Base-by-base conservation (phyloP, 1,140 invertebrate species). In the Rhagoletis pomonella region DNA sequence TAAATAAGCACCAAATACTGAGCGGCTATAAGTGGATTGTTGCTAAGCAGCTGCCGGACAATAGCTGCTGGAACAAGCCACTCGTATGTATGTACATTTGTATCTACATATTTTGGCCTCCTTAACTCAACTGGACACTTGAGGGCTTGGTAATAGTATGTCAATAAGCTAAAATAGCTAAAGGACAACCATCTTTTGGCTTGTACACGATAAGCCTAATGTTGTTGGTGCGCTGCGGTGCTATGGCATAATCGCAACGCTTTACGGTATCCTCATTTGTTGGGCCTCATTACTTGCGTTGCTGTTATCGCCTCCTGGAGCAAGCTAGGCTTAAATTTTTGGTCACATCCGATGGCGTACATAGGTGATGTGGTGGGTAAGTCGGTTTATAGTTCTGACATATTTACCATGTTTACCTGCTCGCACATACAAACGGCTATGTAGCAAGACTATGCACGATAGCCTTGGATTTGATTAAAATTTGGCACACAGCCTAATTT, bases 1-100 rank as follows among this genome's bases (percentile, higher is more conserved):
- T 81, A 19, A 81, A 81, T 81, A 81, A 44, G 14, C 44, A 17
- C 47, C 73, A 55, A 81, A 81, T 81, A 81, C 47, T 55, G 73
- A 81, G 47, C 55, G 73, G 9, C 10, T 47, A 6, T 73, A 81
- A 81, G 73, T 58, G 47, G 44, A 19, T 77, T 55, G 47, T 50
- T 29, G 7, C n/a, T 58, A 81, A 55, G 47, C n/a, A 81, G 6
- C 47, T 47, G 19, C 6, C 47, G 47, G 19, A 81, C 73, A 81
- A 81, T 10, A 19, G 73, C 50, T 9, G n/a, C n/a, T 81, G 67
- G 42, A 73, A 2, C 60, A n/a, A 14, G 2, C 3, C 1, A 19
- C 3, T 1, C 4, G 62, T 64, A 19, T 64, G 62, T 64, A 1
- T 42, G 65, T 42, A 19, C n/a, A 39, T 67, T 42, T 12, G 29